Conservation (phyloP, 92 coral and sea anemone species). For the Palythoa heliodiscus region DNA sequence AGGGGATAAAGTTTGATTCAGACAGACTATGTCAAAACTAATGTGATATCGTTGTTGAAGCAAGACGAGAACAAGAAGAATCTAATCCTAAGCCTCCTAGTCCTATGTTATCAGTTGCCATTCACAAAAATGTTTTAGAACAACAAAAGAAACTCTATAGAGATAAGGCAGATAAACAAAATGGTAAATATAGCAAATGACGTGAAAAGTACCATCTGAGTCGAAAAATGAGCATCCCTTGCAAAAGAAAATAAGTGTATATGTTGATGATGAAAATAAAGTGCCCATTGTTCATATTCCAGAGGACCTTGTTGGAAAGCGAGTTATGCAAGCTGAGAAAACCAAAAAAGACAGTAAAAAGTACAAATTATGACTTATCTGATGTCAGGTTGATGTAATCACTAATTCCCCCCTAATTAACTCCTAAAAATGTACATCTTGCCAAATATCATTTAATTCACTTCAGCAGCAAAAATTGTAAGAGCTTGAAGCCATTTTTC, state of each 20-base stretch:
- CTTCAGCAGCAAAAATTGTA: not conserved
- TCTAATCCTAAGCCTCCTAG: not conserved
- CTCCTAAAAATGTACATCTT: not conserved
- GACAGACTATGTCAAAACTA: slow-evolving; percentile 13
- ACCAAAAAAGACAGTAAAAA: not conserved
- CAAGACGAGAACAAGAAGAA: slow-evolving; percentile 22
- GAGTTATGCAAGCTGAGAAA: slow-evolving; percentile 4
- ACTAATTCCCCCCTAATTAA: not conserved
- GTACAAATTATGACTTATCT: not conserved
- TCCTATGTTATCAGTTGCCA: slow-evolving; percentile 16
- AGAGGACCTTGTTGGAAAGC: slow-evolving; percentile 38
- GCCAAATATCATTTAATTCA: not conserved
- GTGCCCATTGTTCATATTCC: slow-evolving; percentile 19
- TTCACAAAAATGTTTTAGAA: not conserved
- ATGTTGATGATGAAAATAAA: not conserved
- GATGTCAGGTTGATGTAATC: not conserved
- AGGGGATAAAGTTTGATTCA: slow-evolving; percentile 11
- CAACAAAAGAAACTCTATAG: slow-evolving; percentile 29
- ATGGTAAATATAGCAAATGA: not conserved
- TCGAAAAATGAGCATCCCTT: not conserved
- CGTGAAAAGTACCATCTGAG: slow-evolving; percentile 1
- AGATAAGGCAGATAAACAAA: slow-evolving; percentile 29
- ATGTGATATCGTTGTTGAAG: slow-evolving; percentile 17
- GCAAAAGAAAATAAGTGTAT: not conserved
- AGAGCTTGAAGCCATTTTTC: not conserved